phyloP scores from a whole-genome alignment of 2,888 invertebrate genomes.

The Sminthurinus aureus region DNA sequence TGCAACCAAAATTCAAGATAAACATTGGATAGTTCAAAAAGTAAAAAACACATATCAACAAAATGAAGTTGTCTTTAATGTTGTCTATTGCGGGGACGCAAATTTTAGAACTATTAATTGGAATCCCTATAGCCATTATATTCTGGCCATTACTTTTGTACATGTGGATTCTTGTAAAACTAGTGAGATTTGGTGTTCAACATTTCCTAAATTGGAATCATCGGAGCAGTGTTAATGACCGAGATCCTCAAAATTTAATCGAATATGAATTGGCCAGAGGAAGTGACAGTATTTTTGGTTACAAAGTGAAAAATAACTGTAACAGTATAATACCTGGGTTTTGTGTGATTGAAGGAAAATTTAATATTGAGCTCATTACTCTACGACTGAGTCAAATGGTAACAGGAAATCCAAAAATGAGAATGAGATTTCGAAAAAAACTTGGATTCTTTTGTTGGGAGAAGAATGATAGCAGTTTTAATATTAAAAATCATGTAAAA shows the following conservation, averaged over 20 bases:
- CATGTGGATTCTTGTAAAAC: background rate
- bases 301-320: constrained; percentile 46
- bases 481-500: constrained; percentile 47
- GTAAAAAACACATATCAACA: background rate
- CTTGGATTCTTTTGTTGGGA: constrained; percentile 55
- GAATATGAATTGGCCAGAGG: constrained; percentile 41
- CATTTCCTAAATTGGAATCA: constrained; percentile 6
- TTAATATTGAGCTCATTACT: constrained; percentile 42
- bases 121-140: constrained; percentile 17
- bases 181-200: constrained; percentile 8
- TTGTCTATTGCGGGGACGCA: background rate
- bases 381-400: constrained; percentile 40
- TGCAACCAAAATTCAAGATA: background rate
- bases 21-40: background rate
- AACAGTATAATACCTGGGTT: constrained; percentile 51
- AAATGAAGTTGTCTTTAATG: background rate
- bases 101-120: constrained; percentile 13
- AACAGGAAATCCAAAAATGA: constrained; percentile 45
- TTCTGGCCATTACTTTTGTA: constrained; percentile 21
- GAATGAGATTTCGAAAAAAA: constrained; percentile 43
- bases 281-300: constrained; percentile 53
- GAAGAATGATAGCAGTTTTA: constrained; percentile 39
- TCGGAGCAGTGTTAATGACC: background rate
- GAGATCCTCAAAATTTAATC: background rate
- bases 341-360: constrained; percentile 51